A percentile compares a stretch with the other conserved stretches of the same genome.
phyloP scores from a whole-genome alignment of 2,888 invertebrate genomes.

The Pimpla rufipes region DNA sequence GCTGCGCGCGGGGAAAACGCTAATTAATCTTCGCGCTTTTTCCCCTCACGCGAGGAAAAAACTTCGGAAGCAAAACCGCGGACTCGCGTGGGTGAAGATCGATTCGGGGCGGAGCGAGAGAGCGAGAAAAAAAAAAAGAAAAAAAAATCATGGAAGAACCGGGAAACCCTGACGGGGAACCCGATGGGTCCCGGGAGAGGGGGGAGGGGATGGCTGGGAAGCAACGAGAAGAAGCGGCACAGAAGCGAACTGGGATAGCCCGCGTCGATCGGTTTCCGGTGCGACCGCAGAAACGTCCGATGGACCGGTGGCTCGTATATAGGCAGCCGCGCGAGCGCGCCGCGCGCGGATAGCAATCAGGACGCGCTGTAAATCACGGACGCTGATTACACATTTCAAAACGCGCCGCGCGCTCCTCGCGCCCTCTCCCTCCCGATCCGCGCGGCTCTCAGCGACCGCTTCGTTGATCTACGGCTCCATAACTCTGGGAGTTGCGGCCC shows the following conservation, averaged over 20 bases:
- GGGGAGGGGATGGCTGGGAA: slow-evolving; percentile 7
- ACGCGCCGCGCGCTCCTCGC: slow-evolving; percentile 71
- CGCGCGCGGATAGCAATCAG: slow-evolving; percentile 79
- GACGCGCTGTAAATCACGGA: slow-evolving; percentile 80
- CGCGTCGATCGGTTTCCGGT: slow-evolving; percentile 71
- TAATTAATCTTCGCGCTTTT: slow-evolving; percentile 56
- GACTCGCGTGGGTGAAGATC: slow-evolving; percentile 30
- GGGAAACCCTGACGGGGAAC: neutral
- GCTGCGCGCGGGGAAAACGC: neutral
- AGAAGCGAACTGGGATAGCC: slow-evolving; percentile 40
- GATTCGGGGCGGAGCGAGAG: slow-evolving; percentile 38
- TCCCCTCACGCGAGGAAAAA: slow-evolving; percentile 5
- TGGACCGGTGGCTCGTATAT: slow-evolving; percentile 29
- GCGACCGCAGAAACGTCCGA: slow-evolving; percentile 64
- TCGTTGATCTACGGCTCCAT: slow-evolving; percentile 81
- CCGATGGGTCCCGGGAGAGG: neutral
- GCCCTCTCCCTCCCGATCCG: slow-evolving; percentile 44
- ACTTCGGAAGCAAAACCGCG: slow-evolving; percentile 46
- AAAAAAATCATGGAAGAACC: slow-evolving; percentile 8
- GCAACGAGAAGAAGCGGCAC: slow-evolving; percentile 39
- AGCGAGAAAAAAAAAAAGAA: no score
- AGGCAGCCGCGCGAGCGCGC: slow-evolving; percentile 31
- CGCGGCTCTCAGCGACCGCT: slow-evolving; percentile 74
- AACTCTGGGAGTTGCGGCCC: slow-evolving; percentile 75
- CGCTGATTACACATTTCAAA: slow-evolving; percentile 84